Conservation (phyloP, 2,113 vertebrate species). For the Oriolus oriolus region DNA sequence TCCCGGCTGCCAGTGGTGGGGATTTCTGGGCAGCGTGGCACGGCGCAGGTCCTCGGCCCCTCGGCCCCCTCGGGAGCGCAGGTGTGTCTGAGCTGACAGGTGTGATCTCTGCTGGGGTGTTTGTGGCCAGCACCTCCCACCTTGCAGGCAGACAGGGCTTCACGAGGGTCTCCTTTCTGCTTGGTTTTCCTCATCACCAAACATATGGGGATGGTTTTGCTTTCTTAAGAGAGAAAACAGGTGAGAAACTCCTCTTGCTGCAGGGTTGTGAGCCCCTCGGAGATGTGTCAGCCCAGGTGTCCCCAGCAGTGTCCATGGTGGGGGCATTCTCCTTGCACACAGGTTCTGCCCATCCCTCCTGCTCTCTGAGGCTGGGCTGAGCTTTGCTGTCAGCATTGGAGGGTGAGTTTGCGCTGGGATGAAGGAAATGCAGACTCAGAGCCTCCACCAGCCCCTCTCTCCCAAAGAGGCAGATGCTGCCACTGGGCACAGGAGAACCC, state of each 20-base stretch:
- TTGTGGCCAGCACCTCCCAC: background rate
- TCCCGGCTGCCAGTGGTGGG: rapidly evolving
- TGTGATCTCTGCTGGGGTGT: background rate
- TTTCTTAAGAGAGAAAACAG: background rate
- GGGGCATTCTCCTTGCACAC: background rate
- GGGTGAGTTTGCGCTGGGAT: background rate
- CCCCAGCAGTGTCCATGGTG: background rate
- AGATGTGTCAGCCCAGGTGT: rapidly evolving
- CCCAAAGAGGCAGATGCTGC: rapidly evolving
- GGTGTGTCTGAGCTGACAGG: background rate
- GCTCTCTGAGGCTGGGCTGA: background rate
- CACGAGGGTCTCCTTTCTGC: rapidly evolving
- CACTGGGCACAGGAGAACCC: rapidly evolving
- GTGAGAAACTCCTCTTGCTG: background rate
- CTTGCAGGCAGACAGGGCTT: background rate
- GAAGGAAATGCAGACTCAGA: background rate
- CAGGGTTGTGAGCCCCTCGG: rapidly evolving
- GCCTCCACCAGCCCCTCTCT: background rate
- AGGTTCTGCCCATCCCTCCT: background rate
- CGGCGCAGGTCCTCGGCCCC: background rate
- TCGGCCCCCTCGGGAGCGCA: rapidly evolving
- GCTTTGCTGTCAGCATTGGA: background rate
- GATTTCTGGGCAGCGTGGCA: background rate
- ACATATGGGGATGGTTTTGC: background rate
- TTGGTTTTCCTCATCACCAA: background rate